phyloP scores from a whole-genome alignment of 2,113 vertebrate species.

The Morone saxatilis region DNA sequence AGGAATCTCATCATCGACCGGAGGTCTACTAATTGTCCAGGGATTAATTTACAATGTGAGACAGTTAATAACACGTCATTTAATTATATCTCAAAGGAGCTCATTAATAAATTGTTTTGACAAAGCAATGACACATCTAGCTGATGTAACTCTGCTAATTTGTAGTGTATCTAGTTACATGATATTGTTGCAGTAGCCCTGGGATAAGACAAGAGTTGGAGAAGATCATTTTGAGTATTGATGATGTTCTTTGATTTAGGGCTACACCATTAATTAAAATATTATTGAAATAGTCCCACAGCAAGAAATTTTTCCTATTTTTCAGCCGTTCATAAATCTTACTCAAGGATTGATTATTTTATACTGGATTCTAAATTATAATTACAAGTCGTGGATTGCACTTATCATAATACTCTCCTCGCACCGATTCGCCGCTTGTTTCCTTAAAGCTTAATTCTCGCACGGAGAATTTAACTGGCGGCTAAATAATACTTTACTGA shows the following conservation, averaged over 20 bases:
- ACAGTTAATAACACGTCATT: conserved; percentile 71
- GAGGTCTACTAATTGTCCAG: conserved; percentile 48
- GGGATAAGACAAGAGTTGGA: not conserved
- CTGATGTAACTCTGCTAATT: conserved; percentile 61
- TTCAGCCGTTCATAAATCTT: not conserved
- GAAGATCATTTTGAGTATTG: not conserved
- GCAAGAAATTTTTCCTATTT: not conserved
- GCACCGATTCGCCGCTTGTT: no score
- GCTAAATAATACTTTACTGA: not conserved
- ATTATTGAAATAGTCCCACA: no score
- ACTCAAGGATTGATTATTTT: not conserved
- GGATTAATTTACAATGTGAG: conserved; percentile 76
- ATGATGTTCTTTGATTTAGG: no score
- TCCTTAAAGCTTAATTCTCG: not conserved
- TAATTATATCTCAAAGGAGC: conserved; percentile 62
- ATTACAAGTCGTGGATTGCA: not conserved
- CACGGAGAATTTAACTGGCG: not conserved
- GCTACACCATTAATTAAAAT: no score
- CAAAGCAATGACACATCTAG: conserved; percentile 13
- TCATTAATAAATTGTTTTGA: conserved; percentile 77
- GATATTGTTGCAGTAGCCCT: not conserved
- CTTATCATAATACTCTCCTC: no score
- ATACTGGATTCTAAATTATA: not conserved
- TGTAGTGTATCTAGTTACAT: conserved; percentile 11
- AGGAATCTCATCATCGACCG: conserved; percentile 27